phyloP scores from a whole-genome alignment of 1,140 invertebrate genomes.

The Belonocnema kinseyi region DNA sequence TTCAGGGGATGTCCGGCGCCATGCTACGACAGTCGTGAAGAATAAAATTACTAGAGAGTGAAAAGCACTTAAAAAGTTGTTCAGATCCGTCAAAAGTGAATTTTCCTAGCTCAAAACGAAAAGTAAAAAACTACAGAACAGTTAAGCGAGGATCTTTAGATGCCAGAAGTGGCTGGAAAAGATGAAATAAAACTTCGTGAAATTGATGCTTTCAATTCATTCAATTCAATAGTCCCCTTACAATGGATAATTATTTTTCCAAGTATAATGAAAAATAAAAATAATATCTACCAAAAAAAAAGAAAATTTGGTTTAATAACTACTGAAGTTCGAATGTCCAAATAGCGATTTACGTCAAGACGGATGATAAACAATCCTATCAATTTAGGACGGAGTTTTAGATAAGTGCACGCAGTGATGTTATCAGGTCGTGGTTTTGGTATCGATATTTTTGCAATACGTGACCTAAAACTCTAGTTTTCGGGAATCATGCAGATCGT shows the following conservation, averaged over 20 bases:
- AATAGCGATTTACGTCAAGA: too few species aligned
- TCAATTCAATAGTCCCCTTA: too few species aligned
- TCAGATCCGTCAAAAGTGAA: slow-evolving; percentile 1
- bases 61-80: slow-evolving; percentile 30
- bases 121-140: background rate
- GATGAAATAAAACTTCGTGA: background rate
- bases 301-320: background rate
- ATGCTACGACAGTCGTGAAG: background rate
- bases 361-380: too few species aligned
- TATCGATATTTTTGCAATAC: slow-evolving; percentile 12
- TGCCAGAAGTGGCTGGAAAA: background rate
- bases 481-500: slow-evolving; percentile 32
- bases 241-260: too few species aligned
- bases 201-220: too few species aligned
- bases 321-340: background rate
- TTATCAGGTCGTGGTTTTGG: background rate
- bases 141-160: background rate
- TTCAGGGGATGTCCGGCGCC: slow-evolving; percentile 5
- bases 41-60: slow-evolving; percentile 10
- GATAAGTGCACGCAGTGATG: too few species aligned
- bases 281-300: background rate
- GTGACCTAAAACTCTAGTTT: slow-evolving; percentile 31
- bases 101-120: background rate
- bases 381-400: too few species aligned
- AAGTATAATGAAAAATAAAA: background rate